Conservation (phyloP, 2,113 vertebrate species). For the Apaloderma vittatum region DNA sequence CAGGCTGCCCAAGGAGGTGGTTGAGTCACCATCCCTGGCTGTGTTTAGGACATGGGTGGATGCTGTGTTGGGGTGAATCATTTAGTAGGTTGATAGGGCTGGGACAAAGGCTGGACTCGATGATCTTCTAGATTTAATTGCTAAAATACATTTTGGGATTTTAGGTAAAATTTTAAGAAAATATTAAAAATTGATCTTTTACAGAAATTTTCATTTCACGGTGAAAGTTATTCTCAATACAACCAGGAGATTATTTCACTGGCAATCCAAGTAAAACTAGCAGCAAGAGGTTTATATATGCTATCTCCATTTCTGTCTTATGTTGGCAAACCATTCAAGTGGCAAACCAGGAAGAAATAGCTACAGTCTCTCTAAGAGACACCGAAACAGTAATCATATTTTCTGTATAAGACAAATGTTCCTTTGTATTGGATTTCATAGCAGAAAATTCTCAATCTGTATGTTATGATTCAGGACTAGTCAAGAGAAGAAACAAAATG, state of each 20-base stretch:
- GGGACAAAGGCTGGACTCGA: too few species aligned
- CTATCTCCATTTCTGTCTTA: background rate
- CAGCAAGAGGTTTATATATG: background rate
- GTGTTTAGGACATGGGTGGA: too few species aligned
- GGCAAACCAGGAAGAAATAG: background rate
- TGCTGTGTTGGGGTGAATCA: too few species aligned
- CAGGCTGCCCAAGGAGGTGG: too few species aligned
- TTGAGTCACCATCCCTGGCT: too few species aligned
- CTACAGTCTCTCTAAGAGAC: background rate
- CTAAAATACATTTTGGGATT: background rate
- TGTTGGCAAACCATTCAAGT: background rate
- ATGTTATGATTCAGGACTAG: background rate
- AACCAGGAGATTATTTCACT: background rate
- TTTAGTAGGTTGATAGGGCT: too few species aligned
- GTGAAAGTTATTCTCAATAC: background rate
- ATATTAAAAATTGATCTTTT: background rate
- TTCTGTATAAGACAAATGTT: background rate
- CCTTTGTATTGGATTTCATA: background rate
- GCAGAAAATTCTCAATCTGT: background rate
- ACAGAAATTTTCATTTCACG: background rate
- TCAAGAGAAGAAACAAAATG: background rate
- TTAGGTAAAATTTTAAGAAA: background rate
- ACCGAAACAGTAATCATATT: background rate
- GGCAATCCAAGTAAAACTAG: background rate
- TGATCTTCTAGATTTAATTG: background rate